phyloP scores from a whole-genome alignment of 2,888 invertebrate genomes.

The Brachynemurus nebulosus region DNA sequence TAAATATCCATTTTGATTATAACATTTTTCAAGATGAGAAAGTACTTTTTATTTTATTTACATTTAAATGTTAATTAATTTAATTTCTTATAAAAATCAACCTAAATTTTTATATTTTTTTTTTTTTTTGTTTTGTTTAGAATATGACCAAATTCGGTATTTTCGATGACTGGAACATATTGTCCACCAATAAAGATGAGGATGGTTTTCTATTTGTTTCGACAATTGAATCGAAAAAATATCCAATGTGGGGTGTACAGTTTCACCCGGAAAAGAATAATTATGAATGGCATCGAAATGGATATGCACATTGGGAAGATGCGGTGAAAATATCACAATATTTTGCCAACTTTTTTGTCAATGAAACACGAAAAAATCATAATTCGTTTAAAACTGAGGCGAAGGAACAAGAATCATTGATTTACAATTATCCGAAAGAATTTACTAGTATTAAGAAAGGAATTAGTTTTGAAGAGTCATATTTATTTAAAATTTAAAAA shows the following conservation, averaged over 20 bases:
- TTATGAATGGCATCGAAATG: constrained; percentile 56
- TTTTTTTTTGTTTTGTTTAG: no score
- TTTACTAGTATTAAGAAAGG: no score
- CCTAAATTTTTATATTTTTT: no score
- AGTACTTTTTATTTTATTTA: no score
- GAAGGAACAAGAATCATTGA: constrained; percentile 41
- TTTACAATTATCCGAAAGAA: constrained; percentile 68
- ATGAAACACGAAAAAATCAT: constrained; percentile 51
- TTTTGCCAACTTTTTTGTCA: constrained; percentile 70
- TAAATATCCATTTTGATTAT: no score
- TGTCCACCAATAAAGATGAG: no score
- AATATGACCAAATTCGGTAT: no score
- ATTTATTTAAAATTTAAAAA: no score
- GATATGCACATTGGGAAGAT: constrained; percentile 44
- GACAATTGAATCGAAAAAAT: constrained; percentile 53
- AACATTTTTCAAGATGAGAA: no score
- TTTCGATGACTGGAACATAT: constrained; percentile 55
- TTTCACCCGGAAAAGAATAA: constrained; percentile 85
- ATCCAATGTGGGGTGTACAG: constrained; percentile 75
- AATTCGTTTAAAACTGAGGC: constrained; percentile 39
- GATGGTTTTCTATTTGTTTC: constrained; percentile 62
- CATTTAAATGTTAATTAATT: no score
- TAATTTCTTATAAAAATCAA: no score
- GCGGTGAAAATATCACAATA: constrained; percentile 55
- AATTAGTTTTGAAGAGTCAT: no score